A percentile compares a stretch with the other conserved stretches of the same genome.
Evolutionary conservation across 2,888 invertebrate species (phyloP).

Genomic region (Chrysodeixis includens): DNA sequence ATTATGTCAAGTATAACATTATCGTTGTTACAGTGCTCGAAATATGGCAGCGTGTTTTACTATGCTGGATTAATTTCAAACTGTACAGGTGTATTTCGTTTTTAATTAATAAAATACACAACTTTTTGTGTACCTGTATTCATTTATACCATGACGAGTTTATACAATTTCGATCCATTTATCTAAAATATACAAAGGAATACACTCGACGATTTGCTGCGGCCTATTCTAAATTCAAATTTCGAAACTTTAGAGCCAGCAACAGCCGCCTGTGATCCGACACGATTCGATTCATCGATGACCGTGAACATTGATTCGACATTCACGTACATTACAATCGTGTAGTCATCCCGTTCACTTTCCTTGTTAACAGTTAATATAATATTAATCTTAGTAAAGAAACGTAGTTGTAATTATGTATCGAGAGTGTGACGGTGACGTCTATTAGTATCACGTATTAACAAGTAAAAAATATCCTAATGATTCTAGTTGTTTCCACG

Average conservation of each 20-base stretch:
- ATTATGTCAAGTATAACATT: slow-evolving; percentile 29
- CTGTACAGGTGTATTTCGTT: slow-evolving; percentile 14
- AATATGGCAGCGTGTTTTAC: slow-evolving; percentile 10
- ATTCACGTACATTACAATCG: slow-evolving; percentile 62
- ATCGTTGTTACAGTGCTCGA: slow-evolving; percentile 13
- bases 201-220: background rate
- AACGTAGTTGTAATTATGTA: background rate
- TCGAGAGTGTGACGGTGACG: background rate
- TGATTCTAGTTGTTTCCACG: background rate
- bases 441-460: background rate
- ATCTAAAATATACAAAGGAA: background rate
- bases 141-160: background rate
- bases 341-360: slow-evolving; percentile 68
- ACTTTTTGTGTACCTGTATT: slow-evolving; percentile 5
- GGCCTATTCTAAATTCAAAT: slow-evolving; percentile 42
- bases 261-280: slow-evolving; percentile 59
- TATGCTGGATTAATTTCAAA: slow-evolving; percentile 11
- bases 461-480: background rate
- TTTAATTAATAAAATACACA: slow-evolving; percentile 13
- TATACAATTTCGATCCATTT: background rate
- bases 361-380: slow-evolving; percentile 43
- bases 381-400: slow-evolving; percentile 6
- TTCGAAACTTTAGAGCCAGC: slow-evolving; percentile 51
- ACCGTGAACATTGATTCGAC: slow-evolving; percentile 71
- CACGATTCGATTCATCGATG: slow-evolving; percentile 58